These are phyloP conservation scores for Phyto melanocephala DNA, from an alignment of 2,888 invertebrate species.

Conservation along the genomic window DNA sequence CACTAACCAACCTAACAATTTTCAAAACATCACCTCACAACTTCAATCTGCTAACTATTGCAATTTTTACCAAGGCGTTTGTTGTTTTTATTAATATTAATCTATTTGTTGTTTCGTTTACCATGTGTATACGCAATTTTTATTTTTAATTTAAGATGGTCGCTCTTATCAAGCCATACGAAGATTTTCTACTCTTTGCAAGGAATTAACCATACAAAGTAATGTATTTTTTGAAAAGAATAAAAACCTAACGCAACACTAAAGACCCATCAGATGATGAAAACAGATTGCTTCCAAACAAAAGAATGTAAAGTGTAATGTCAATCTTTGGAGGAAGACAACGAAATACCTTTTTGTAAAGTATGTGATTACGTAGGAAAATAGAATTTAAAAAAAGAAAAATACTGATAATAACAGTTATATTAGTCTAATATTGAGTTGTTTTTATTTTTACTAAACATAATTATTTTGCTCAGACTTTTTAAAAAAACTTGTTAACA, in stretches of 20 bases:
- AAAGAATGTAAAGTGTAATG: not conserved
- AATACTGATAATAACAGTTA: too few species aligned
- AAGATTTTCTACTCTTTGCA: slow-evolving; percentile 77
- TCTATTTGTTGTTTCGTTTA: not conserved
- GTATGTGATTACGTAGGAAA: slow-evolving; percentile 51
- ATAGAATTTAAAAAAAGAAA: not conserved
- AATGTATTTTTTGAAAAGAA: slow-evolving; percentile 77
- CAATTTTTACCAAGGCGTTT: not conserved
- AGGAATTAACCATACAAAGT: slow-evolving; percentile 76
- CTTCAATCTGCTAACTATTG: slow-evolving; percentile 4
- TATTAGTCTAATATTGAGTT: not conserved
- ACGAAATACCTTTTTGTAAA: slow-evolving; percentile 54
- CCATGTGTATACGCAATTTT: not conserved
- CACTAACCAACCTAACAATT: slow-evolving; percentile 25
- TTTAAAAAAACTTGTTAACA: too few species aligned
- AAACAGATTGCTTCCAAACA: too few species aligned
- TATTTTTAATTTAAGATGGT: slow-evolving; percentile 54
- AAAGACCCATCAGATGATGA: slow-evolving; percentile 1
- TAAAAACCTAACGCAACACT: slow-evolving; percentile 74
- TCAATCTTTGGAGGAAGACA: slow-evolving; percentile 30
- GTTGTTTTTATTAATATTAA: not conserved
- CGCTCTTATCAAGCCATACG: slow-evolving; percentile 74
- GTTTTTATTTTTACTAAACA: not conserved
- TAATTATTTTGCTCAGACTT: too few species aligned
- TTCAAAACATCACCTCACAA: slow-evolving; percentile 7